Evolutionary conservation across 2,113 vertebrate genomes (phyloP).

Genomic region (Neoarius graeffei): DNA sequence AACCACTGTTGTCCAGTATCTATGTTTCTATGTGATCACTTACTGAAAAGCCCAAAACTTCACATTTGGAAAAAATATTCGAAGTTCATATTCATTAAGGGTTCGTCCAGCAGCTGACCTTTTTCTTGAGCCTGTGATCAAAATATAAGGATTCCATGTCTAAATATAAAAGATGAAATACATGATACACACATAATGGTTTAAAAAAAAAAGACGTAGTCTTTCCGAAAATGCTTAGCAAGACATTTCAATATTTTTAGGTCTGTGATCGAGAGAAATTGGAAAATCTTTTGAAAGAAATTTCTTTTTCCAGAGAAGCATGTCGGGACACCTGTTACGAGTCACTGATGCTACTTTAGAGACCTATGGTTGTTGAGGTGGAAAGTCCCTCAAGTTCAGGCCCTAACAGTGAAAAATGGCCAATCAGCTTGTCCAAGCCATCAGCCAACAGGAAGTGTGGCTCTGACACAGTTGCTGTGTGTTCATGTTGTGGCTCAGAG

Average conservation of each 20-base stretch:
- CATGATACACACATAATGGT: background rate
- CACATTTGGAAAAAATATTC: background rate
- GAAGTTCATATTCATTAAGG: background rate
- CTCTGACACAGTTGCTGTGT: slow-evolving; percentile 33
- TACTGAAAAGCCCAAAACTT: background rate
- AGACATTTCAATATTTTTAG: background rate
- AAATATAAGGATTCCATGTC: background rate
- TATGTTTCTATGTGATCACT: background rate
- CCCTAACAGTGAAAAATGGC: background rate
- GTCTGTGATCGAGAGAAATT: background rate
- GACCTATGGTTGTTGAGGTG: background rate
- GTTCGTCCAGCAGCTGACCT: background rate
- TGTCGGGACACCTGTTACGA: background rate
- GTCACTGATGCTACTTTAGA: background rate
- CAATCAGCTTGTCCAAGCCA: slow-evolving; percentile 40
- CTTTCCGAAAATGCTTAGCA: background rate
- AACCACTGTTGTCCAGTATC: background rate
- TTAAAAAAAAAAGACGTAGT: background rate
- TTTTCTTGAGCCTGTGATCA: background rate
- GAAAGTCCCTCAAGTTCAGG: background rate
- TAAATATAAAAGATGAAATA: background rate
- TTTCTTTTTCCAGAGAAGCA: background rate
- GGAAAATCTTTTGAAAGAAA: background rate
- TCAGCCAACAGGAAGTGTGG: slow-evolving; percentile 51
- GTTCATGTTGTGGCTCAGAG: slow-evolving; percentile 11